These are phyloP conservation scores for Gobionotothen gibberifrons DNA, from an alignment of 2,797 vertebrate genomes.

Conservation along the genomic window DNA sequence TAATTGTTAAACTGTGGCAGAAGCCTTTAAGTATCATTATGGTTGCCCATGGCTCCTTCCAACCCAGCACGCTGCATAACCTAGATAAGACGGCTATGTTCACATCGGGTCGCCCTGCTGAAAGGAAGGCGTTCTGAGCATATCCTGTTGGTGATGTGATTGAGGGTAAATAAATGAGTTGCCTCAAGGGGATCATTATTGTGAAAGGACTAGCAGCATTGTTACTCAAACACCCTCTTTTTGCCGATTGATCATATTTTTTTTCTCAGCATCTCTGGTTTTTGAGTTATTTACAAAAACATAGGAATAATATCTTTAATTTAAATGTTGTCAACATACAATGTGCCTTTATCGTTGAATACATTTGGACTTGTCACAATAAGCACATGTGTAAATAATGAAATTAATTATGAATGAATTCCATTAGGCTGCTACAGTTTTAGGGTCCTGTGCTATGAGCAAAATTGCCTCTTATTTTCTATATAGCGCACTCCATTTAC, in stretches of 20 bases:
- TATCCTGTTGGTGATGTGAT: slow-evolving; percentile 64
- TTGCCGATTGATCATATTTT: slow-evolving; percentile 46
- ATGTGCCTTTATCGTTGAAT: background rate
- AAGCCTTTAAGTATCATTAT: slow-evolving; percentile 70
- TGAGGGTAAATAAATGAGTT: slow-evolving; percentile 69
- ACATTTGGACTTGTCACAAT: background rate
- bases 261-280: slow-evolving; percentile 9
- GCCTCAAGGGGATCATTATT: slow-evolving; percentile 58
- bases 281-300: slow-evolving; percentile 1
- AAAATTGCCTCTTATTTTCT: background rate
- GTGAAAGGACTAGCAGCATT: slow-evolving; percentile 42
- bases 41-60: slow-evolving; percentile 71
- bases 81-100: slow-evolving; percentile 78
- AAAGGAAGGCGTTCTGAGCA: slow-evolving; percentile 67
- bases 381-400: background rate
- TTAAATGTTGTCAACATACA: background rate
- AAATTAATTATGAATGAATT: background rate
- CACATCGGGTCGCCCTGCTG: slow-evolving; percentile 54
- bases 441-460: background rate
- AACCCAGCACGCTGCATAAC: slow-evolving; percentile 75
- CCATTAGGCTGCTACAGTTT: background rate
- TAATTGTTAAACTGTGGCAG: slow-evolving; percentile 80
- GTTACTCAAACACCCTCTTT: slow-evolving; percentile 25
- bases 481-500: background rate
- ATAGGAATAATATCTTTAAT: background rate